Percentiles rank a stretch among this genome's conserved stretches.
phyloP scores from a whole-genome alignment of 2,797 vertebrate genomes.

The Spea hammondii region DNA sequence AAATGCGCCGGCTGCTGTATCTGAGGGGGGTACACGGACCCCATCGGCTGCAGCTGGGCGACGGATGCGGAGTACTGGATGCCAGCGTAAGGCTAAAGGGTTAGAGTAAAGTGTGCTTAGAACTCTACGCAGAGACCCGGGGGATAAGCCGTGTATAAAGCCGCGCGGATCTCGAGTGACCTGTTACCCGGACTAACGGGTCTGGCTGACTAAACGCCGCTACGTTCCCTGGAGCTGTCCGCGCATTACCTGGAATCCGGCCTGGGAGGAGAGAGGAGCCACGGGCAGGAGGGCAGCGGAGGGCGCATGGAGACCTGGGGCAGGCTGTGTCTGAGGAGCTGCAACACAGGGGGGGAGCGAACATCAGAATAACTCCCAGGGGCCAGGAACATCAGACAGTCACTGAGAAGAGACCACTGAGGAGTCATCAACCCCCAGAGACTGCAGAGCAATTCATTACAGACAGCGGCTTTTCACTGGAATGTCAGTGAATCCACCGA shows the following conservation, averaged over 20 bases:
- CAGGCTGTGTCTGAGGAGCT: conserved; percentile 68
- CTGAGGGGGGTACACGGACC: conserved; percentile 78
- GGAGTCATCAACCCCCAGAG: no score
- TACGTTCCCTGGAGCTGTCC: no score
- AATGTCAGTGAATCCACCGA: background rate
- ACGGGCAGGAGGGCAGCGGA: conserved; percentile 79
- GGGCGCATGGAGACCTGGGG: conserved; percentile 60
- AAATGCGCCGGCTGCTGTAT: conserved; percentile 74
- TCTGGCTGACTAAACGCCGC: background rate
- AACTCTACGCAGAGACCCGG: background rate
- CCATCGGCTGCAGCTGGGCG: conserved; percentile 80
- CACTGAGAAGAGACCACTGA: no score
- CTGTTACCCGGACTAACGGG: background rate
- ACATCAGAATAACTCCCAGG: background rate
- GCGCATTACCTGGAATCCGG: conserved; percentile 65
- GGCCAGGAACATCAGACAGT: background rate
- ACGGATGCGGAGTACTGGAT: conserved; percentile 64
- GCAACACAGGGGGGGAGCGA: conserved; percentile 38
- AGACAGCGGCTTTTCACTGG: background rate
- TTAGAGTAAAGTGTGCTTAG: background rate
- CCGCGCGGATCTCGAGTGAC: no score
- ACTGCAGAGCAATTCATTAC: background rate
- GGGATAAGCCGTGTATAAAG: no score
- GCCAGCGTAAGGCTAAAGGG: conserved; percentile 68
- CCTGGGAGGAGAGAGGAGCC: conserved; percentile 58